Base-by-base conservation (phyloP, 2,797 vertebrate genomes). In the Centroberyx gerrardi region DNA sequence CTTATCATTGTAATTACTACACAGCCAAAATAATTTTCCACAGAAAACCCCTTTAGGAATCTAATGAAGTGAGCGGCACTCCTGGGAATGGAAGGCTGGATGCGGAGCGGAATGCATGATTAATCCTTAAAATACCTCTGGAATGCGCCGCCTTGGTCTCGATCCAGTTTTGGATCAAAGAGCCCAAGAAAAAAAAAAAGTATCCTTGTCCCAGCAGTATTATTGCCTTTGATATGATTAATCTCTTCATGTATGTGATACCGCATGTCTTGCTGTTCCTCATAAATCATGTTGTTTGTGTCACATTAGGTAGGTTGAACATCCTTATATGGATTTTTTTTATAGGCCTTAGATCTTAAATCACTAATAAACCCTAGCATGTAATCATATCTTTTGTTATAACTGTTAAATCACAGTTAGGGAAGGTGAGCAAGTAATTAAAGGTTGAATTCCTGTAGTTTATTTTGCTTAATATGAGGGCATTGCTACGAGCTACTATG, bases 131-230 rank as follows among this genome's bases (percentile, higher is more conserved):
- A 85, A 87, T 55, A 69, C 72, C 81, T 83, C 66, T 81, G 88
- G 90, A 93, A 92, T 90, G 76, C 69, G 31, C 54, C 76, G 80
- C 58, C 28, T 75, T 87, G 82, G 79, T 88, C 70, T 68, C 59
- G 12, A 83, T 90, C 80, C 87, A 85, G 79, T 72, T 83, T 78
- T 5, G 31, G 74, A 92, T 93, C 90, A 90, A 90, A 90, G 80
- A 65, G 66, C 8, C 15, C 3, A 13, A 8, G 29, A 4, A 56
- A 72, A 76, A 49, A 49, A 61, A 78, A 79, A 66, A 29, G 40
- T 52, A 15, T 42, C 33, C 68, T 62, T 62, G 63, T 89, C 84
- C 77, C 82, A 52, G 80, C 72, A 79, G 81, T 66, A 61, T 73
- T 68, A 65, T 70, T 63, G 58, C 56, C 49, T 85, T 90, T 90